phyloP scores from a whole-genome alignment of 2,797 vertebrate genomes.

The Paedocypris micromegethes region DNA sequence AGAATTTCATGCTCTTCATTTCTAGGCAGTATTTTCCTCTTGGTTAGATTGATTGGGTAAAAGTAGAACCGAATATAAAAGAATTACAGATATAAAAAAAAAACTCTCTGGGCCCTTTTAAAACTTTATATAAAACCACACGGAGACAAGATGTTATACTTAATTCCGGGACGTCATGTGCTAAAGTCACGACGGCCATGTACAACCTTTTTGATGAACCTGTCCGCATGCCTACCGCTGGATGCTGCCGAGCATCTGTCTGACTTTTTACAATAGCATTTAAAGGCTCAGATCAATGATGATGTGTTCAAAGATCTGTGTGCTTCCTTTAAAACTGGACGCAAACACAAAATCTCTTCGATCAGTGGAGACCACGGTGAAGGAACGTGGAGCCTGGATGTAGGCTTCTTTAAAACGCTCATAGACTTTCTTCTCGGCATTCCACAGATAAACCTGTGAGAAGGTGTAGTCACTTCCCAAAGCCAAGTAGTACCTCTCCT shows the following conservation, averaged over 20 bases:
- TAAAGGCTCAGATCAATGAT: conserved; percentile 87
- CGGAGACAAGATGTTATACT: no score
- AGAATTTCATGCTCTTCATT: not conserved
- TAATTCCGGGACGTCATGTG: no score
- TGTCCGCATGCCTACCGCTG: no score
- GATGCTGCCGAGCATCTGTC: no score
- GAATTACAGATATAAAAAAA: no score
- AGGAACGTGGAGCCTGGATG: conserved; percentile 92
- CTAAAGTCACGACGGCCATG: no score
- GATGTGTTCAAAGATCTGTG: conserved; percentile 94
- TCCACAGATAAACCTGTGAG: conserved; percentile 95
- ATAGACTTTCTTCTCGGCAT: conserved; percentile 80
- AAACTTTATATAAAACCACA: no score
- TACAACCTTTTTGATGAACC: no score
- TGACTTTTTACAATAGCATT: conserved; percentile 43
- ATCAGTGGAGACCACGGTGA: conserved; percentile 92
- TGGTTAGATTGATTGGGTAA: conserved; percentile 13
- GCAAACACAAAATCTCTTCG: conserved; percentile 95
- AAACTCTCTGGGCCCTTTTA: no score
- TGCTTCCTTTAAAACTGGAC: conserved; percentile 97
- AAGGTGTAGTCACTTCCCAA: conserved; percentile 97
- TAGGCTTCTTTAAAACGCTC: conserved; percentile 94
- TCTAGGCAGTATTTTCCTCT: not conserved
- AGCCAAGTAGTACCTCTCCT: conserved; percentile 88
- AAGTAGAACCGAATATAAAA: not conserved